A percentile compares a stretch with the other conserved stretches of the same genome.
phyloP scores from a whole-genome alignment of 2,113 vertebrate species.

The Nothocercus nigrocapillus region DNA sequence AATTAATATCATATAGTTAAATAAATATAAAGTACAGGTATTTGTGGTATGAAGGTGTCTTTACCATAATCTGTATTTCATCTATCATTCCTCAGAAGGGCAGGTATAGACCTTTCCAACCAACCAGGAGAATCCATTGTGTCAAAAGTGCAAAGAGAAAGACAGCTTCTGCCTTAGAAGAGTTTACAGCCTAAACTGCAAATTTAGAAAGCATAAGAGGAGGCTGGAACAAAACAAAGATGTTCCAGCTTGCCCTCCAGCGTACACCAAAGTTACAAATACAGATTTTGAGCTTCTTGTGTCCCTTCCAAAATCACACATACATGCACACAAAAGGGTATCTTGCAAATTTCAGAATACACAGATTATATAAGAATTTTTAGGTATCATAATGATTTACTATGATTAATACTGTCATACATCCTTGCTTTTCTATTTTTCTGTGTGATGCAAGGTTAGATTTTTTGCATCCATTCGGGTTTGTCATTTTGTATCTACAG shows the following conservation, averaged over 20 bases:
- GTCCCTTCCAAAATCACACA: neutral
- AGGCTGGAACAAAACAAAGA: neutral
- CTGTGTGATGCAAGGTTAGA: neutral
- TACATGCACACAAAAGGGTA: neutral
- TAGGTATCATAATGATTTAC: neutral
- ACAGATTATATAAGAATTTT: neutral
- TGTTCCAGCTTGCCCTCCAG: neutral
- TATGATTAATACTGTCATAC: neutral
- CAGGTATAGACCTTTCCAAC: neutral
- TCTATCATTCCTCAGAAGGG: neutral
- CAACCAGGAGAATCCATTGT: neutral
- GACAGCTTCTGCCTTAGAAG: neutral
- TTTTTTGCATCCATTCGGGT: rapidly evolving
- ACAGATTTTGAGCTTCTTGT: neutral
- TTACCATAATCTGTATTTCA: neutral
- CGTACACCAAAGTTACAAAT: rapidly evolving
- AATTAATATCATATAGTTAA: neutral
- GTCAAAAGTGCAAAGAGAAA: neutral
- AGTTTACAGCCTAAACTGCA: neutral
- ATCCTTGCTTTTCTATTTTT: neutral
- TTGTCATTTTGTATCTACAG: neutral
- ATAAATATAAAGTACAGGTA: neutral
- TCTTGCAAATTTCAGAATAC: neutral
- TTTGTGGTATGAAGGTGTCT: neutral
- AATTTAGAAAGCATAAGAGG: neutral